Evolutionary conservation across 2,888 invertebrate species (phyloP).

Genomic region (Bembecia ichneumoniformis): DNA sequence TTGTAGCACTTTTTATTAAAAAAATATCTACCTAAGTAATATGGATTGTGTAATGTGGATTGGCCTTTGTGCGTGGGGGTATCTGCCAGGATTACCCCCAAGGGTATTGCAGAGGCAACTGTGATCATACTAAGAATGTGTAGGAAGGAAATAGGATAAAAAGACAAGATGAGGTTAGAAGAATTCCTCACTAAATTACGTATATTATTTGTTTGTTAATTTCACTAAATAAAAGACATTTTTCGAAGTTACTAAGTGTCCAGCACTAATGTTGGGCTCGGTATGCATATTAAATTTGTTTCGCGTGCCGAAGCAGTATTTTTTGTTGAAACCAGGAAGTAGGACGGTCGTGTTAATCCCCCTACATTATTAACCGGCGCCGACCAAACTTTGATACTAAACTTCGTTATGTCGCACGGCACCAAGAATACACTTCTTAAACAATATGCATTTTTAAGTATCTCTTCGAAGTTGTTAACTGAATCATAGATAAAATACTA

Average conservation of each 20-base stretch:
- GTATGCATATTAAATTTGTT: slow-evolving; percentile 41
- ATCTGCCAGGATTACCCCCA: no score
- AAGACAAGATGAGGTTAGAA: no score
- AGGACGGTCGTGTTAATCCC: slow-evolving; percentile 18
- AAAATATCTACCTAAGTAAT: no score
- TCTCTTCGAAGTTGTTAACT: slow-evolving; percentile 18
- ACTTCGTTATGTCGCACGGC: slow-evolving; percentile 24
- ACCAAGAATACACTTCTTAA: slow-evolving; percentile 18
- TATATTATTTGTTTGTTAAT: no score
- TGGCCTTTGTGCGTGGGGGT: no score
- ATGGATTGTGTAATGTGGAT: no score
- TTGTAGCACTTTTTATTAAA: background rate
- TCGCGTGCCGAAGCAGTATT: slow-evolving; percentile 38
- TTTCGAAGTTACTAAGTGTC: background rate
- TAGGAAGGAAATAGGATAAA: no score
- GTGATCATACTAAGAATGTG: no score
- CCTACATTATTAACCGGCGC: slow-evolving; percentile 28
- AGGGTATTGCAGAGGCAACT: no score
- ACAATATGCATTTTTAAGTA: slow-evolving; percentile 43
- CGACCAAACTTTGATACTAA: slow-evolving; percentile 23
- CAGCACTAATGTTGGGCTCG: slow-evolving; percentile 14
- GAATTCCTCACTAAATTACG: no score
- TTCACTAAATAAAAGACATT: no score
- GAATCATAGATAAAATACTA: no score
- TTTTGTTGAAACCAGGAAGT: slow-evolving; percentile 27